Base-by-base conservation (phyloP, 2,888 invertebrate genomes). In the Dioctria rufipes region DNA sequence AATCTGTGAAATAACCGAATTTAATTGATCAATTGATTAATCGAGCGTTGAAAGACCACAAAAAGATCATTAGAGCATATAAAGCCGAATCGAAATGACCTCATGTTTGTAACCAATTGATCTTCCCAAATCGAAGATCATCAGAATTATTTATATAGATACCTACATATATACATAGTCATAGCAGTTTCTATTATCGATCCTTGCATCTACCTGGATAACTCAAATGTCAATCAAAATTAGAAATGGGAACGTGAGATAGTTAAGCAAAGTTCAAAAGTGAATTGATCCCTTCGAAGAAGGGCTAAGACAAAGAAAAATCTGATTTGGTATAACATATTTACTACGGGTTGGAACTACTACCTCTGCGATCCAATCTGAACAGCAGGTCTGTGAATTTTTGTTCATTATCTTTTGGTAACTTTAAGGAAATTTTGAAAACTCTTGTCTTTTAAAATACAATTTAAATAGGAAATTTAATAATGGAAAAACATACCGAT, bases 21-120 rank as follows among this genome's bases (percentile, higher is more conserved):
- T 79, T 67, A 67, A 79, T 79, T 79, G 78, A 79, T 60, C 67
- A 79, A 67, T 60, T 67, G 60, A 67, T 67, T 79, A 67, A 79
- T 79, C 78, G 78, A 79, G 67, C 78, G 67, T 67, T 79, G 78
- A 79, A 67, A 79, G 60, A 67, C 60, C 60, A 67, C 60, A 67
- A 66, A 79, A 67, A 67, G 67, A 79, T 79, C 78, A 67, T 79
- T 79, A 79, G 67, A 37, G 58, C 78, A 71, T 79, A 49, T 67
- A 67, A 78, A 78, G 51, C 51, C 78, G 78, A 66, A 51, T 65
- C 78, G 65, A 65, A 78, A 65, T 25, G 54, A 43, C 5, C 49
- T 43, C 25, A 75, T 75, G 54, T 43, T 54, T 43, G 39, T 49
- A 71, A 37, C 54, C 71, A 43, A n/a, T 43, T 54, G 54, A 54